phyloP scores from a whole-genome alignment of 2,113 vertebrate genomes.

The Zeus faber region DNA sequence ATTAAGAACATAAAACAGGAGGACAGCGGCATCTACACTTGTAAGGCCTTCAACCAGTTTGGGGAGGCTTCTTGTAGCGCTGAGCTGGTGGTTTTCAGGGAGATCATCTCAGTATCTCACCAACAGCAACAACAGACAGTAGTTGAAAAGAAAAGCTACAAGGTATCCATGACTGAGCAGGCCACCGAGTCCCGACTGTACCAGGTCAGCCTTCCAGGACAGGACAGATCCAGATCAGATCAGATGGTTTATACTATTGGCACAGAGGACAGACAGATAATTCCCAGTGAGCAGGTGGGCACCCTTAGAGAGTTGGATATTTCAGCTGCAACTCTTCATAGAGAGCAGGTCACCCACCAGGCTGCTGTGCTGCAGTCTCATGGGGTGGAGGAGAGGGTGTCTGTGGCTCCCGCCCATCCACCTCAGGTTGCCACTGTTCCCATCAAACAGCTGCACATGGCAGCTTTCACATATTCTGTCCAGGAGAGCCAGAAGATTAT shows the following conservation, averaged over 20 bases:
- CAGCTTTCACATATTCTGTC: conserved; percentile 62
- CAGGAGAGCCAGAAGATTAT: conserved; percentile 68
- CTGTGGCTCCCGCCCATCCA: conserved; percentile 32
- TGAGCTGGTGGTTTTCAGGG: conserved; percentile 72
- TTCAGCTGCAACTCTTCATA: conserved; percentile 61
- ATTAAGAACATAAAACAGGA: conserved; percentile 68
- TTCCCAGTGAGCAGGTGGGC: conserved; percentile 66
- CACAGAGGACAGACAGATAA: conserved; percentile 61
- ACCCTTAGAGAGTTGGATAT: conserved; percentile 50
- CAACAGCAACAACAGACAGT: conserved; percentile 40
- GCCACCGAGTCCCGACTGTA: conserved; percentile 54
- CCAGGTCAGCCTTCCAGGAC: conserved; percentile 49
- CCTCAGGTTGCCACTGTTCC: conserved; percentile 42
- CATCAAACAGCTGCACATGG: conserved; percentile 49
- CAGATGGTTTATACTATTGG: conserved; percentile 72
- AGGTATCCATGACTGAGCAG: conserved; percentile 56
- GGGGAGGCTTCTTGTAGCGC: conserved; percentile 77
- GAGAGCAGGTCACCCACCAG: conserved; percentile 64
- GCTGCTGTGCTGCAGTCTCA: conserved; percentile 67
- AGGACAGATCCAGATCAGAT: conserved; percentile 48
- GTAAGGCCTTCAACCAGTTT: conserved; percentile 75
- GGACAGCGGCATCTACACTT: conserved; percentile 78
- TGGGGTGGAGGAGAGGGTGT: conserved; percentile 60
- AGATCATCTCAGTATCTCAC: no score
- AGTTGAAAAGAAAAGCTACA: conserved; percentile 50